Conservation (phyloP, 1,140 invertebrate genomes). For the Geopemphigus sp. region DNA sequence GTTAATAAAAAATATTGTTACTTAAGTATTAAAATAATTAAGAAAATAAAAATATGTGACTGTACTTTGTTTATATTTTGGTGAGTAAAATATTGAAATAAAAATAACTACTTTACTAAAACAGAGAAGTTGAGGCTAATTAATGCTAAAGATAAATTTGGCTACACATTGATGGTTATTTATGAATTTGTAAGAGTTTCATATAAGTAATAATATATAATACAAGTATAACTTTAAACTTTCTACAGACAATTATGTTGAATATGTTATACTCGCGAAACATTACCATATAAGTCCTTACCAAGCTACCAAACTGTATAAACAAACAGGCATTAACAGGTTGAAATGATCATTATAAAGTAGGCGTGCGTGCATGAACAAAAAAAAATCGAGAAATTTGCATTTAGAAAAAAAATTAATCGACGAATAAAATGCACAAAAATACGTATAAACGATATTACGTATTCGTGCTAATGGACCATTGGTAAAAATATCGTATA, state of each 20-base stretch:
- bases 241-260: neutral
- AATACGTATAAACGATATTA: too few relatives aligned
- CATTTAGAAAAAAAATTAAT: neutral
- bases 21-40: neutral
- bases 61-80: neutral
- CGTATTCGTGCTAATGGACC: too few relatives aligned
- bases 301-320: neutral
- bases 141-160: neutral
- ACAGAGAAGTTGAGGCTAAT: neutral
- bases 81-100: neutral
- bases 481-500: neutral
- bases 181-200: neutral
- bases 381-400: neutral
- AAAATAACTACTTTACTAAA: neutral
- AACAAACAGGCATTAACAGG: neutral
- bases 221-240: neutral
- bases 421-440: neutral
- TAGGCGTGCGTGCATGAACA: neutral
- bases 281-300: conserved; percentile 43
- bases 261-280: neutral
- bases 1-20: neutral
- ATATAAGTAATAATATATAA: neutral
- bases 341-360: neutral
- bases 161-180: neutral
- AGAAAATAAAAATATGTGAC: neutral